Conservation (phyloP, 2,113 vertebrate species). For the Otocyon megalotis region DNA sequence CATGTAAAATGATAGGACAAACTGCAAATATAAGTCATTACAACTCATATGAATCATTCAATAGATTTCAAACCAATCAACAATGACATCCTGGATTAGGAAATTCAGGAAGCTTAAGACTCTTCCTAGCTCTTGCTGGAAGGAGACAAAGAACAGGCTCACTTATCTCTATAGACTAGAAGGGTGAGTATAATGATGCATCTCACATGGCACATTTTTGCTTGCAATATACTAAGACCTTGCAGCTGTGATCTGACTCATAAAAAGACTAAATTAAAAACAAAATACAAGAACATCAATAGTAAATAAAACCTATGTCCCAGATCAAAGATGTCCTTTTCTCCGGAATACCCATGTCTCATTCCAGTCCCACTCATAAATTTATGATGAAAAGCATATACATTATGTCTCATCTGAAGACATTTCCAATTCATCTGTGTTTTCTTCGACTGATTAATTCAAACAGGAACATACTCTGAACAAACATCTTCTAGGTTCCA, state of each 20-base stretch:
- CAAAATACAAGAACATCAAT: neutral
- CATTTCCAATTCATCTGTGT: neutral
- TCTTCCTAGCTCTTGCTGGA: neutral
- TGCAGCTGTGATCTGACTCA: neutral
- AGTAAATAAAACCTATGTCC: neutral
- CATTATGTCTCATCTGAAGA: neutral
- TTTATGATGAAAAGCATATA: neutral
- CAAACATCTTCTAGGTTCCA: neutral
- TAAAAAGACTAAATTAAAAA: neutral
- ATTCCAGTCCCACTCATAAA: neutral
- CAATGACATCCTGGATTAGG: neutral
- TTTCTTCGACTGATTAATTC: neutral
- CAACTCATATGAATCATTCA: neutral
- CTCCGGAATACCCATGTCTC: neutral
- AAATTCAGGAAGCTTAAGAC: neutral
- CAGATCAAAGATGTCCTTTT: neutral
- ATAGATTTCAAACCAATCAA: neutral
- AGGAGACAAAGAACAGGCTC: neutral
- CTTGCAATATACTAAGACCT: constrained; percentile 28
- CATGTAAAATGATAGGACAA: constrained; percentile 20
- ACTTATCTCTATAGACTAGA: neutral
- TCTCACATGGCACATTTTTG: neutral
- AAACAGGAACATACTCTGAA: neutral
- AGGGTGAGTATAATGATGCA: neutral
- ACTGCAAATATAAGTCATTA: neutral